Conservation (phyloP, 2,888 invertebrate genomes). For the Palloptera scutellata region DNA sequence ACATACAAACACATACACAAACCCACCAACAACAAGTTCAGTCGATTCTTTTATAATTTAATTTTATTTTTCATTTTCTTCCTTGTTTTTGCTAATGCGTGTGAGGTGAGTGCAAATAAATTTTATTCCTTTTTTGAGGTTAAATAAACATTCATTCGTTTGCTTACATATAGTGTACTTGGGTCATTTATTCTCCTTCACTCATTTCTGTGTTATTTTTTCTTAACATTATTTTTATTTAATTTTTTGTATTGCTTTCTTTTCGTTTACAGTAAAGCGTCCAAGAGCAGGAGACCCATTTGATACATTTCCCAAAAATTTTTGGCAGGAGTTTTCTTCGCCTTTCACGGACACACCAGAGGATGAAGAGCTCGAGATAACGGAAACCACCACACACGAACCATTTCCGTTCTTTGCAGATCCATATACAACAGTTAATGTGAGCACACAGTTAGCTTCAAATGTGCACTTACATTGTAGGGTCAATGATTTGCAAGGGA, state of each 20-base stretch:
- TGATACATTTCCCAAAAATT: constrained; percentile 64
- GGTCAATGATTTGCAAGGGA: constrained; percentile 75
- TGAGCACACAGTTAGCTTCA: constrained; percentile 73
- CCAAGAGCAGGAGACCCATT: constrained; percentile 64
- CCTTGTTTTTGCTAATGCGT: neutral
- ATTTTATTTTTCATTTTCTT: too few relatives aligned
- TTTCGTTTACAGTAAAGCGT: constrained; percentile 55
- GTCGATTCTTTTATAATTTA: too few relatives aligned
- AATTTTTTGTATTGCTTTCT: neutral
- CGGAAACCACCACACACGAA: constrained; percentile 69
- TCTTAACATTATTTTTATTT: neutral
- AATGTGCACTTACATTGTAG: constrained; percentile 73
- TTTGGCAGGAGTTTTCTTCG: constrained; percentile 65
- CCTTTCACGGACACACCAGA: constrained; percentile 64
- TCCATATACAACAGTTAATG: constrained; percentile 69
- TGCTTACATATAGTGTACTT: neutral
- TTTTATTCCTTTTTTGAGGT: neutral
- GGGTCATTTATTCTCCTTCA: too few relatives aligned
- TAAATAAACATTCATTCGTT: constrained; percentile 7
- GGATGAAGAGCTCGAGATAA: constrained; percentile 60
- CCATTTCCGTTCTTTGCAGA: constrained; percentile 79
- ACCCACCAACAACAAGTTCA: too few relatives aligned
- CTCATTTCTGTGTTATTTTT: neutral
- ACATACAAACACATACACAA: too few relatives aligned
- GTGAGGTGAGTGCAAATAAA: neutral